Base-by-base conservation (phyloP, 2,113 vertebrate species). In the Manacus vitellinus region DNA sequence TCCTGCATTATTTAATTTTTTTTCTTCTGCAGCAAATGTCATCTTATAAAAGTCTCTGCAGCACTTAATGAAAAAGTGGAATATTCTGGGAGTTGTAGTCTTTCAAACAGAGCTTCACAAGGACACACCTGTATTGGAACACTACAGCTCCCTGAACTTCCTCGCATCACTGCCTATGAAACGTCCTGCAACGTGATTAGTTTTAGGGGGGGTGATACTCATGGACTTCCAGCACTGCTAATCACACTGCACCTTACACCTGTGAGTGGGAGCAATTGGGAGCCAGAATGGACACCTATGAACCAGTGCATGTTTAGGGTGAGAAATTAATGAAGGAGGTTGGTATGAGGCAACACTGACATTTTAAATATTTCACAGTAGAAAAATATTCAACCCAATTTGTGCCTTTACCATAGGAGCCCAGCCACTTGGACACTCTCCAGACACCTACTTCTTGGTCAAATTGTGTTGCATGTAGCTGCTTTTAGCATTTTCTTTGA, bases 101-200 rank as follows among this genome's bases (percentile, higher is more conserved):
- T 97, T 98, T 96, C 96, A 97, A 97, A 97, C 95, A 97, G 96
- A 97, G 96, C 95, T 97, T 96, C 72, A 54, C 93, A 97, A 95
- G 94, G 96, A 97, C 84, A 93, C 77, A 97, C 94, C 94, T 96
- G 96, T 97, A 93, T 96, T 97, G 96, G 96, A 98, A 97, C 93
- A 97, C 94, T 97, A 95, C 96, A 98, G 96, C 96, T 98, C 92
- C 97, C 94, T 81, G 81, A 94, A 95, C 68, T 97, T 97, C 95
- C 97, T 96, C 82, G 58, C 94, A 39, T 95, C 97, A 85, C 88
- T 79, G 78, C 74, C 86, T 93, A 63, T 47, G 89, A 94, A 95
- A 91, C 85, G 68, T 92, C 92, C 86, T 92, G 67, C 94, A 81
- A 76, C 93, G 0, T 65, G 63, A 63, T 24, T 96, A 95, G 86